Evolutionary conservation across 2,797 vertebrate genomes (phyloP).

Genomic region (Tachyglossus aculeatus): DNA sequence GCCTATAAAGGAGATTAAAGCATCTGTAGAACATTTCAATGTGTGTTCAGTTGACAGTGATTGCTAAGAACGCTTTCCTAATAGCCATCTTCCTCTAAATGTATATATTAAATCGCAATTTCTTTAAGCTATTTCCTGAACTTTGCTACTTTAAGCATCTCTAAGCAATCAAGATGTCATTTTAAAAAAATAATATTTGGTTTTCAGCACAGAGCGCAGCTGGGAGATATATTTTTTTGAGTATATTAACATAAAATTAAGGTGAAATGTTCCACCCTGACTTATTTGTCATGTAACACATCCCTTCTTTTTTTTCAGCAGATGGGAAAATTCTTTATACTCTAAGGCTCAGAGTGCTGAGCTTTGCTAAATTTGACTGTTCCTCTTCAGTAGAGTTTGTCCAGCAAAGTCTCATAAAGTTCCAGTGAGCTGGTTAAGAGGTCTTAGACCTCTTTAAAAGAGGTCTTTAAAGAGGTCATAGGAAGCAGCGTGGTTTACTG

Average conservation of each 20-base stretch:
- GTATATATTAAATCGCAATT: background rate
- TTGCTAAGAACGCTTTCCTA: background rate
- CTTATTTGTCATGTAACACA: background rate
- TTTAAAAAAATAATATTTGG: background rate
- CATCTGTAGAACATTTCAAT: background rate
- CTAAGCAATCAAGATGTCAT: background rate
- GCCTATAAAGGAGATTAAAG: background rate
- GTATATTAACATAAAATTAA: background rate
- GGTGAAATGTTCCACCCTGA: background rate
- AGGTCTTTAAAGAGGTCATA: background rate
- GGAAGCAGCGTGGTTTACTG: too few species aligned
- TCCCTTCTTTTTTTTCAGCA: background rate
- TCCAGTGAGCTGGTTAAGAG: background rate
- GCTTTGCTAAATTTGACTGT: too few species aligned
- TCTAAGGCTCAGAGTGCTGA: too few species aligned
- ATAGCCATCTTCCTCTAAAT: background rate
- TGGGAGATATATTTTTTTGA: background rate
- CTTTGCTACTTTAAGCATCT: slow-evolving; percentile 2
- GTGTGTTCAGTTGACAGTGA: background rate
- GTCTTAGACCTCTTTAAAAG: background rate
- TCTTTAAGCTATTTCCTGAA: background rate
- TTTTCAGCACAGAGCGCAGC: background rate
- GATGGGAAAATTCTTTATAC: background rate
- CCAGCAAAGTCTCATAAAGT: background rate
- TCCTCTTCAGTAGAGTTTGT: too few species aligned